phyloP scores from a whole-genome alignment of 2,797 vertebrate species.

The Mionectes olivaceus region DNA sequence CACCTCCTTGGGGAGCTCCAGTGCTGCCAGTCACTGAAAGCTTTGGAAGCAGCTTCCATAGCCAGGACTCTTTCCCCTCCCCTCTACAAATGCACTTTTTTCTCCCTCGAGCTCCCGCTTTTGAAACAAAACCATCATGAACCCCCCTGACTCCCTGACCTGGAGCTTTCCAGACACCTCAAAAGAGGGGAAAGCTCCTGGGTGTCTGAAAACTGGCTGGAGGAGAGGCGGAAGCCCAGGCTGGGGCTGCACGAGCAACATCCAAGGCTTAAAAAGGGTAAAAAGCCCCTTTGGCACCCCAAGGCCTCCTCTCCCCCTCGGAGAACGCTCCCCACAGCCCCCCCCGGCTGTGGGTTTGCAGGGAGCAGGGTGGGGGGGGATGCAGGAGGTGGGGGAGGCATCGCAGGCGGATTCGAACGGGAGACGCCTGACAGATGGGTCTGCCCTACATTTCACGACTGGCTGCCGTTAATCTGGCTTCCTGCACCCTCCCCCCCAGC shows the following conservation, averaged over 20 bases:
- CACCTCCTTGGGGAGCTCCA: neutral
- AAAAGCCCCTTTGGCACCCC: neutral
- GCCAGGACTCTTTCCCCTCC: neutral
- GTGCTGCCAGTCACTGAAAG: fast-evolving
- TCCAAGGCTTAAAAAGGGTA: neutral
- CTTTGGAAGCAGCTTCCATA: neutral
- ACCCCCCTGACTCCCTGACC: neutral
- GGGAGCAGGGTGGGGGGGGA: neutral
- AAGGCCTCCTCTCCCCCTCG: neutral
- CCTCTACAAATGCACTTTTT: fast-evolving
- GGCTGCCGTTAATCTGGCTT: slow-evolving; percentile 44
- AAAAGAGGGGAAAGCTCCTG: fast-evolving
- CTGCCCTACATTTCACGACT: slow-evolving; percentile 52
- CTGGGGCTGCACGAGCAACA: neutral
- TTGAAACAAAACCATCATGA: neutral
- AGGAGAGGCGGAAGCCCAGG: fast-evolving
- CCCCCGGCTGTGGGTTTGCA: neutral
- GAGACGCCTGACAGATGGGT: slow-evolving; percentile 56
- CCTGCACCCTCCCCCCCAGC: neutral
- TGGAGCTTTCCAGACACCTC: neutral
- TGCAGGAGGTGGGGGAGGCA: neutral
- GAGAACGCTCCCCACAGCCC: neutral
- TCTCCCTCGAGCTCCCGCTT: neutral
- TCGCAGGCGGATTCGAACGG: neutral
- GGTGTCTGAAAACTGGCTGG: neutral